Evolutionary conservation across 2,888 invertebrate genomes (phyloP), one percentile per base, ranked within the genome.

Genomic region (Drosophila recens): DNA sequence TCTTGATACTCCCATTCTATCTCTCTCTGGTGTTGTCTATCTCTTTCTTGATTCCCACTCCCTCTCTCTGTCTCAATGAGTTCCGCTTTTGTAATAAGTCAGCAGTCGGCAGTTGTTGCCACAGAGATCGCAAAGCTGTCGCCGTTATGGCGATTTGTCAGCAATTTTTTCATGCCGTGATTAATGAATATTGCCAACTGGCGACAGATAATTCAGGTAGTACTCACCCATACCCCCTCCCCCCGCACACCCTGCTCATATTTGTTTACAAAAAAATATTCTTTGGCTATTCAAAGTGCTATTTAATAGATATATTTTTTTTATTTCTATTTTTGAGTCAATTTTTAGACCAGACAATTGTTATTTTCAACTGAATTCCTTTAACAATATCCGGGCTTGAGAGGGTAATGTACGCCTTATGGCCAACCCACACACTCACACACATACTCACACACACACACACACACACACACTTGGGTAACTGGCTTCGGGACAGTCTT

Each of bases 141-240:
- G 72, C 83, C 75, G 77, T 87, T 84, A 82, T 85, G 80, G 72
- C 75, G 61, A 89, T 87, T 87, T 87, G 89, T 89, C 89, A 81
- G 87, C 73, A 72, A 67, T 46, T 58, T 69, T 48, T 49, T 20
- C 48, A 69, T 68, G 72, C 62, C 78, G 72, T 87, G 89, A 87
- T 87, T 87, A 87, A 87, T 87, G 87, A 82, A 78, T 66, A 73
- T 72, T 74, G 80, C 79, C 58, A 77, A 62, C 74, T 71, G 76
- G 85, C 85, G 84, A 84, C 87, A 80, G 61, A 66, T 68, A 80
- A 74, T 74, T 79, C 67, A 66, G 71, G 49, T 66, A 65, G 66
- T 45, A 13, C n/a, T n/a, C n/a, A 13, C 17, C 27, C 34, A 30
- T 38, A 10, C 23, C 17, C 10, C 5, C 10, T 10, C 17, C 5